phyloP scores from a whole-genome alignment of 1,140 invertebrate genomes.

The Parapsyche elsis region DNA sequence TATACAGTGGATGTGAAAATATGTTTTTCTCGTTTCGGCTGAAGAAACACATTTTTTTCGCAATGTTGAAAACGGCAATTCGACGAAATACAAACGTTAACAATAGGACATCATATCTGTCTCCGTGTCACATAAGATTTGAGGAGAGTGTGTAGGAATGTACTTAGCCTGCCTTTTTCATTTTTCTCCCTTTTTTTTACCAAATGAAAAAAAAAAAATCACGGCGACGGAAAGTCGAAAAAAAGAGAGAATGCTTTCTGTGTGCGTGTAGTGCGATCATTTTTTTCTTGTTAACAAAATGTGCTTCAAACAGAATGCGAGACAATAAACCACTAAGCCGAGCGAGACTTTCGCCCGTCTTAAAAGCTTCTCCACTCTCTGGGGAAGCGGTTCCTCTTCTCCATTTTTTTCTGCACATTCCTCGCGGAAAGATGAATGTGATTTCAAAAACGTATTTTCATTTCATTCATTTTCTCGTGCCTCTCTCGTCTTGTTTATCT shows the following conservation, averaged over 20 bases:
- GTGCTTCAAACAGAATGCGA: slow-evolving; percentile 44
- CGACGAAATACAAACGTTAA: slow-evolving; percentile 6
- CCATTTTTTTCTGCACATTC: slow-evolving; percentile 1
- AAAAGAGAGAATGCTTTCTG: not conserved
- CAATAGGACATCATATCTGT: slow-evolving; percentile 31
- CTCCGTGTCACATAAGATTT: slow-evolving; percentile 33
- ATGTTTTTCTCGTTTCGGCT: no score
- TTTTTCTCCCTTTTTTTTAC: not conserved
- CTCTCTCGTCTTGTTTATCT: slow-evolving; percentile 41
- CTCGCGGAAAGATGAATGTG: slow-evolving; percentile 43
- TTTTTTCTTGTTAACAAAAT: slow-evolving; percentile 40
- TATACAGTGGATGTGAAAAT: no score
- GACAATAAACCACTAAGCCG: slow-evolving; percentile 47
- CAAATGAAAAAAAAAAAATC: slow-evolving; percentile 25
- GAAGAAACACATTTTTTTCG: no score
- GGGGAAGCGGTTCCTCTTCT: slow-evolving; percentile 9
- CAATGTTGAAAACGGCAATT: not conserved
- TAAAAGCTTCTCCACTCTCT: slow-evolving; percentile 39
- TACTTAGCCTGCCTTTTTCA: slow-evolving; percentile 15
- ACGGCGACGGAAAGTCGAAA: slow-evolving; percentile 14
- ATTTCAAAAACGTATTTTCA: slow-evolving; percentile 47
- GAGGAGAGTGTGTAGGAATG: slow-evolving; percentile 11
- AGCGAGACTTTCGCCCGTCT: slow-evolving; percentile 34
- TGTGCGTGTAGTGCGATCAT: slow-evolving; percentile 26
- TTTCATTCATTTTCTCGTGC: slow-evolving; percentile 42